Base-by-base conservation (phyloP, 2,888 invertebrate species). In the Drosophila macrospina region DNA sequence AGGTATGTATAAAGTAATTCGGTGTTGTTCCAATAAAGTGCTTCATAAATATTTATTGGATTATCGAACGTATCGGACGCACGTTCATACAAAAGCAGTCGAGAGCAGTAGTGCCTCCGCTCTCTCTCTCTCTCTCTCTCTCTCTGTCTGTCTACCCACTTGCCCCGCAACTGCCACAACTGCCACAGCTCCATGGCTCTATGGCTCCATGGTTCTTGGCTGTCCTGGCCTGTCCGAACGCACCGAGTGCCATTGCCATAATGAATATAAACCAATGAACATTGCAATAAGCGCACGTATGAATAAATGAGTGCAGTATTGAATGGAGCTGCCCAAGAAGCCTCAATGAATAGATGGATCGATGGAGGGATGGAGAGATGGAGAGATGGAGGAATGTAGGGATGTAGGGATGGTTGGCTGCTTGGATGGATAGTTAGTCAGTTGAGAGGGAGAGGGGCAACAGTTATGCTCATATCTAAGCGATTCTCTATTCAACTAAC, bases 1-100 rank as follows among this genome's bases (percentile, higher is more conserved):
- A 65, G 64, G 64, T 68, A 68, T 62, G 45, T 70, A 80, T 79
- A 79, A 88, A 84, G 86, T 89, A 88, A 86, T 88, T 86, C 89
- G 85, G 87, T 87, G 89, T 88, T 86, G 85, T 81, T 87, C 86
- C 86, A 88, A 86, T 87, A 86, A 89, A 84, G 86, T 86, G 75
- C 86, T 86, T 89, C 88, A 89, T 89, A 88, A 89, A 88, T 88
- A 88, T 90, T 89, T 86, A 88, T 89, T 88, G 87, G 85, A 81
- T 89, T 89, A 89, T 86, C 74, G 80, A 75, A 73, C 74, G 70
- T 59, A 83, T 77, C 74, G 77, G 63, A 73, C 69, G 57, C 54
- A 69, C 74, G 64, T 62, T 54, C 66, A 65, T 45, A 68, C 69
- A 69, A 56, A 48, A 62, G 51, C 51, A 47, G 32, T 30, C 37